Conservation (phyloP, 2,797 vertebrate species). For the Cossypha dichroa region DNA sequence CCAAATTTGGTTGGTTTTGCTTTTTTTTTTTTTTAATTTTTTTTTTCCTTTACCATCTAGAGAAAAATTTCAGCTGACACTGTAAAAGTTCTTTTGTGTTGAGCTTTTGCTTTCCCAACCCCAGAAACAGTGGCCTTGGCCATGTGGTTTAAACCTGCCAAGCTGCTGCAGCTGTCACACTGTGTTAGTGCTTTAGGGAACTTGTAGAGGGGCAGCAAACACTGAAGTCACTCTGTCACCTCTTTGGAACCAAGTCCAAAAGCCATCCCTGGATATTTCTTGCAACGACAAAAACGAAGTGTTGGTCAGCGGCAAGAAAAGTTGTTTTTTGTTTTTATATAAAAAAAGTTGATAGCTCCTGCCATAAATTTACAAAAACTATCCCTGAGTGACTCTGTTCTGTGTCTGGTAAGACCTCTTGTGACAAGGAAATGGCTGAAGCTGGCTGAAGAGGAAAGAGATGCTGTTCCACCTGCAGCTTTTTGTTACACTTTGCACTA, state of each 20-base stretch:
- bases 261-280: constrained; percentile 44
- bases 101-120: constrained; percentile 19
- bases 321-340: background rate
- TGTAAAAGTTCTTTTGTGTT: constrained; percentile 37
- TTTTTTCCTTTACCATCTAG: background rate
- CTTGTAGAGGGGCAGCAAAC: constrained; percentile 43
- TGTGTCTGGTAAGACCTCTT: constrained; percentile 43
- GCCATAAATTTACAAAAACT: constrained; percentile 50
- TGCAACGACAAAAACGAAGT: constrained; percentile 19
- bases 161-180: background rate
- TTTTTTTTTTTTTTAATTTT: background rate
- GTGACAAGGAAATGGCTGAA: constrained; percentile 62
- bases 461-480: constrained; percentile 41
- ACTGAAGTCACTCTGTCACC: constrained; percentile 66
- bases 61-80: constrained; percentile 14
- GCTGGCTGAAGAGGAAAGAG: constrained; percentile 37
- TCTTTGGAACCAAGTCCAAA: background rate
- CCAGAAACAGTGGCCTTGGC: background rate
- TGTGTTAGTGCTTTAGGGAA: constrained; percentile 32
- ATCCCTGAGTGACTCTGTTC: constrained; percentile 64
- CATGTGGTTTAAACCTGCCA: background rate
- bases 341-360: constrained; percentile 48
- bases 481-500: background rate
- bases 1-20: background rate
- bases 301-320: constrained; percentile 54